A percentile compares a stretch with the other conserved stretches of the same genome.
These are phyloP conservation scores for Onthophagus taurus DNA, from an alignment of 1,140 invertebrate genomes.

Conservation along the genomic window DNA sequence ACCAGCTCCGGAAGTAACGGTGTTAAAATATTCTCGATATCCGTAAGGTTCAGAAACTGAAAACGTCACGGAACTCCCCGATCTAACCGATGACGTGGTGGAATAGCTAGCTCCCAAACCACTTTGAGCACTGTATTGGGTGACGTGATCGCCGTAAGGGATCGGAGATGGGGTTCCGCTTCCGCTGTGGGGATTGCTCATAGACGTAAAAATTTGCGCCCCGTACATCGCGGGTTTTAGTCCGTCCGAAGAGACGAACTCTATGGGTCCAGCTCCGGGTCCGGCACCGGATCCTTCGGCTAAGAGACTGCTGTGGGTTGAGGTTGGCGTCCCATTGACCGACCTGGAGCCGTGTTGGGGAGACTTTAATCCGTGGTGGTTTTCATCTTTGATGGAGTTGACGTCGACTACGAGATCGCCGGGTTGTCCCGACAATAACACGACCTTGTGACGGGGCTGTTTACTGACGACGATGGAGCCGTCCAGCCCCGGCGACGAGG, in stretches of 20 bases:
- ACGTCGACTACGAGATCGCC: constrained; percentile 42
- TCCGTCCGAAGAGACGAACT: constrained; percentile 45
- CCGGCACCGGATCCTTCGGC: constrained; percentile 36
- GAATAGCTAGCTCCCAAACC: constrained; percentile 23
- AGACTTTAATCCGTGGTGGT: constrained; percentile 35
- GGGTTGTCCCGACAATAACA: constrained; percentile 22
- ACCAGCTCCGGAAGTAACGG: constrained; percentile 34
- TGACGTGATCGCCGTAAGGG: constrained; percentile 42
- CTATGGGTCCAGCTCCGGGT: constrained; percentile 34
- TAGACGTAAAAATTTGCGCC: constrained; percentile 41
- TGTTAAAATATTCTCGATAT: constrained; percentile 44
- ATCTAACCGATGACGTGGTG: constrained; percentile 24
- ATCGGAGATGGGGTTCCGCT: constrained; percentile 45
- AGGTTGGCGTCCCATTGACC: constrained; percentile 42
- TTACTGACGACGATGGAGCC: constrained; percentile 34
- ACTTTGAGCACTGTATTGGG: constrained; percentile 47
- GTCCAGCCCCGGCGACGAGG: constrained; percentile 32
- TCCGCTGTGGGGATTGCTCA: constrained; percentile 32
- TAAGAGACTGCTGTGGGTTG: constrained; percentile 40
- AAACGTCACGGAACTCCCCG: constrained; percentile 31
- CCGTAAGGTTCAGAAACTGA: constrained; percentile 41
- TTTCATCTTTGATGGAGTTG: constrained; percentile 42
- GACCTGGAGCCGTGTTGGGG: constrained; percentile 42
- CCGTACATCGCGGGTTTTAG: constrained; percentile 42
- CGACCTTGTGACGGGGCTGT: constrained; percentile 36